Conservation (phyloP, 2,888 invertebrate species). For the Cistogaster globosa region DNA sequence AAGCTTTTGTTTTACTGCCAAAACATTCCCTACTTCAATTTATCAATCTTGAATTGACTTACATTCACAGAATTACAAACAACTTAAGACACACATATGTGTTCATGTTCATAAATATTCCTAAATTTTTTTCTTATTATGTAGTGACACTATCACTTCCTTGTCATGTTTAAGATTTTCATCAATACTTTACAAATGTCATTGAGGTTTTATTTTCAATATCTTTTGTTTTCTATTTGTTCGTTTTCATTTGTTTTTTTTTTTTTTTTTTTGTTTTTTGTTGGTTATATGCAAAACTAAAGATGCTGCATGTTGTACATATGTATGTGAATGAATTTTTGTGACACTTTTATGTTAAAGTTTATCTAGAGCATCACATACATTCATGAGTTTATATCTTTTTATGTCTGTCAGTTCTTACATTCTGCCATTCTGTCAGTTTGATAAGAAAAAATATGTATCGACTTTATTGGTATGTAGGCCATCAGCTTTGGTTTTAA, state of each 20-base stretch:
- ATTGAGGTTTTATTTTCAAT: slow-evolving; percentile 22
- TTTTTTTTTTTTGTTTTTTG: background rate
- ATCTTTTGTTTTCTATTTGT: background rate
- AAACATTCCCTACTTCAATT: no score
- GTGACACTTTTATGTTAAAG: slow-evolving; percentile 35
- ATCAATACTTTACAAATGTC: slow-evolving; percentile 35
- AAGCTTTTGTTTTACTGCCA: no score
- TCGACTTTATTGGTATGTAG: slow-evolving; percentile 14
- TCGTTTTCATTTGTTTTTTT: background rate
- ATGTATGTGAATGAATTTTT: slow-evolving; percentile 22
- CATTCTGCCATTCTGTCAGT: slow-evolving; percentile 2
- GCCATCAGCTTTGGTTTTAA: no score
- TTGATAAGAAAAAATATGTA: slow-evolving; percentile 3
- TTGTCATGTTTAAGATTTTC: slow-evolving; percentile 44
- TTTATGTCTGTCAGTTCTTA: slow-evolving; percentile 37
- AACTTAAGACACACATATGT: no score
- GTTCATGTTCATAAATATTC: no score
- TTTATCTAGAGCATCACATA: slow-evolving; percentile 8
- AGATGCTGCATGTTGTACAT: background rate
- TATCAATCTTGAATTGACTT: no score
- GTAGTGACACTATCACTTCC: slow-evolving; percentile 35
- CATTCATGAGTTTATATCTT: background rate
- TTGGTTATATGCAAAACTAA: background rate
- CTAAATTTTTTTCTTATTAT: no score
- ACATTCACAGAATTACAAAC: no score